These are phyloP conservation scores for Brachionus plicatilis DNA, from an alignment of 1,140 invertebrate species.

Conservation along the genomic window DNA sequence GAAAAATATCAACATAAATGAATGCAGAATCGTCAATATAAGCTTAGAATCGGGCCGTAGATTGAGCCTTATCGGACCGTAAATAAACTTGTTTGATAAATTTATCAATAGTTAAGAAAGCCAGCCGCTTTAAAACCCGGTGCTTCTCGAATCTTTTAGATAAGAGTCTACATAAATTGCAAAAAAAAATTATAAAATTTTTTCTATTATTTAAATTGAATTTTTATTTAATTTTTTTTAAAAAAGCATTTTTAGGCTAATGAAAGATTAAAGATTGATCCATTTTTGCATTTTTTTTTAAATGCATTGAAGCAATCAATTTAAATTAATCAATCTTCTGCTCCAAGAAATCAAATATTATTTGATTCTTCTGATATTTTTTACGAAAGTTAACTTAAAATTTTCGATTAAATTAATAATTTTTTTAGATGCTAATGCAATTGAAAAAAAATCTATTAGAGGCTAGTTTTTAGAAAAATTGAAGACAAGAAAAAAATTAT, in stretches of 20 bases:
- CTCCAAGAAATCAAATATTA: background rate
- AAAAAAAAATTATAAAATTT: background rate
- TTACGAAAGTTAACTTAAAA: background rate
- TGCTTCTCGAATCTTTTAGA: background rate
- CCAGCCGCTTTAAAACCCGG: background rate
- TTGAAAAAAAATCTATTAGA: background rate
- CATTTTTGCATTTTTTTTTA: background rate
- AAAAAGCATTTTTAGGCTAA: background rate
- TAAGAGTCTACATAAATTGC: background rate
- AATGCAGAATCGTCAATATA: background rate
- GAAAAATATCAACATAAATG: background rate
- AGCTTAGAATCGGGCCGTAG: background rate
- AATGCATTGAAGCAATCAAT: background rate
- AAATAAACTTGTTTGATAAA: background rate
- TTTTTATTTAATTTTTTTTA: background rate
- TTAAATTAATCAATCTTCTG: background rate
- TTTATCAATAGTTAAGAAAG: background rate
- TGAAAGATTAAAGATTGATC: background rate
- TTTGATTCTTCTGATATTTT: background rate
- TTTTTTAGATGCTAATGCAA: constrained; percentile 8
- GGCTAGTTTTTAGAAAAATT: background rate
- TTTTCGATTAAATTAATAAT: background rate
- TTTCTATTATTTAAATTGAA: background rate
- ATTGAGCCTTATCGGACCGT: background rate
- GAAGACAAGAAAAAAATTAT: background rate